Evolutionary conservation across 2,888 invertebrate species (phyloP).

Genomic region (Troides oblongomaculatus): DNA sequence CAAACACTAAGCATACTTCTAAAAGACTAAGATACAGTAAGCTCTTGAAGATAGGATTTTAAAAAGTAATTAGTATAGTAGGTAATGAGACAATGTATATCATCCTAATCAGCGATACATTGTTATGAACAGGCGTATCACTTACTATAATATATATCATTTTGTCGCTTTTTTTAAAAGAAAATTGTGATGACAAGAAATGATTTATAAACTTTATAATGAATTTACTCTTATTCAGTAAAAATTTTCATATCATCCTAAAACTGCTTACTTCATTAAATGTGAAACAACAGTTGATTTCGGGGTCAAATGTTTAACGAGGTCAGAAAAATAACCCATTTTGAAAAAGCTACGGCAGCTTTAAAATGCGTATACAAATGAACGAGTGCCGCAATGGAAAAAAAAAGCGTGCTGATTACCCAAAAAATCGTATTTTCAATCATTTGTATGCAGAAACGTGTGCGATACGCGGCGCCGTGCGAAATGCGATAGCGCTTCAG

Average conservation of each 20-base stretch:
- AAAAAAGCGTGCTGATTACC: slow-evolving; percentile 8
- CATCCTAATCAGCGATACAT: no score
- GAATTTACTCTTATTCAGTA: neutral
- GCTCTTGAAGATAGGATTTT: no score
- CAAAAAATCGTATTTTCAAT: slow-evolving; percentile 8
- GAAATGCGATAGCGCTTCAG: neutral
- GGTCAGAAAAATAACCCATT: slow-evolving; percentile 20
- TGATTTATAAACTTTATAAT: neutral
- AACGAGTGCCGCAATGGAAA: neutral
- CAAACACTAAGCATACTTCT: no score
- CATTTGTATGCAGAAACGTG: neutral
- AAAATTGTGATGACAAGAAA: neutral
- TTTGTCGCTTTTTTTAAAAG: no score
- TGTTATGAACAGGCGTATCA: no score
- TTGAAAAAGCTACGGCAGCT: slow-evolving; percentile 14
- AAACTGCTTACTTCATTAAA: slow-evolving; percentile 18
- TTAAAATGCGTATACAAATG: slow-evolving; percentile 12
- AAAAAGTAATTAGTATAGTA: no score
- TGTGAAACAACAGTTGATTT: slow-evolving; percentile 13
- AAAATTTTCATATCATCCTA: neutral
- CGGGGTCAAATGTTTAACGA: slow-evolving; percentile 20
- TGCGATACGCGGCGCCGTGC: neutral
- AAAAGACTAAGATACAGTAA: no score
- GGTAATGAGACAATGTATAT: no score
- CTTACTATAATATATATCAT: no score